Conservation (phyloP, 2,113 vertebrate species). For the Mormyrus iriodes region DNA sequence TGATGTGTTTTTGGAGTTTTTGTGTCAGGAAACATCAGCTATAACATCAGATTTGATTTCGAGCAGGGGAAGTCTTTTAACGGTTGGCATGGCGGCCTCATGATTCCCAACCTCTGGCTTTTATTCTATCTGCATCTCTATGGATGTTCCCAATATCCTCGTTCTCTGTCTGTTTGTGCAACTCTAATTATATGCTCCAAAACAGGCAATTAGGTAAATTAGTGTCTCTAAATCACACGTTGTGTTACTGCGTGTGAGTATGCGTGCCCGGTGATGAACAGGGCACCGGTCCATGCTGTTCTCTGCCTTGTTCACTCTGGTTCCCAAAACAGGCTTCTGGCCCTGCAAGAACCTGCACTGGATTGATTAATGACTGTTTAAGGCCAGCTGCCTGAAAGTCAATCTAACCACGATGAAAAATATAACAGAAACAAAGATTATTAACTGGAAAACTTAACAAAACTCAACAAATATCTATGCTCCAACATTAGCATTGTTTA, state of each 20-base stretch:
- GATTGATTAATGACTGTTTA: slow-evolving; percentile 48
- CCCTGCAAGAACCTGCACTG: background rate
- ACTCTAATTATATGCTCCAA: background rate
- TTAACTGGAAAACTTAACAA: slow-evolving; percentile 37
- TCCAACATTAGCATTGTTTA: slow-evolving; percentile 50
- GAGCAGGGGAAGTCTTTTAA: slow-evolving; percentile 34
- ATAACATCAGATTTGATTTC: slow-evolving; percentile 25
- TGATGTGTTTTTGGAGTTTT: background rate
- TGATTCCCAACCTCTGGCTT: background rate
- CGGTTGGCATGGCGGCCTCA: background rate
- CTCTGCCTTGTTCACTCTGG: background rate
- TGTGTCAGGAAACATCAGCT: background rate
- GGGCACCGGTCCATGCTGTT: background rate
- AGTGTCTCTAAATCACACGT: background rate
- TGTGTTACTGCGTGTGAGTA: background rate
- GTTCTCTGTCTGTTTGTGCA: background rate
- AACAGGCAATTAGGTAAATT: background rate
- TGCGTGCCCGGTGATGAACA: background rate
- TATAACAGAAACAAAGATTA: slow-evolving; percentile 14
- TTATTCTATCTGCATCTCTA: background rate
- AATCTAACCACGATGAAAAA: background rate
- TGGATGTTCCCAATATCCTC: too few relatives aligned
- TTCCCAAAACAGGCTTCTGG: background rate
- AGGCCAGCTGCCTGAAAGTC: slow-evolving; percentile 51
- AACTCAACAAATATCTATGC: slow-evolving; percentile 55